phyloP scores from a whole-genome alignment of 2,888 invertebrate species.

The Dryadula phaetusa region DNA sequence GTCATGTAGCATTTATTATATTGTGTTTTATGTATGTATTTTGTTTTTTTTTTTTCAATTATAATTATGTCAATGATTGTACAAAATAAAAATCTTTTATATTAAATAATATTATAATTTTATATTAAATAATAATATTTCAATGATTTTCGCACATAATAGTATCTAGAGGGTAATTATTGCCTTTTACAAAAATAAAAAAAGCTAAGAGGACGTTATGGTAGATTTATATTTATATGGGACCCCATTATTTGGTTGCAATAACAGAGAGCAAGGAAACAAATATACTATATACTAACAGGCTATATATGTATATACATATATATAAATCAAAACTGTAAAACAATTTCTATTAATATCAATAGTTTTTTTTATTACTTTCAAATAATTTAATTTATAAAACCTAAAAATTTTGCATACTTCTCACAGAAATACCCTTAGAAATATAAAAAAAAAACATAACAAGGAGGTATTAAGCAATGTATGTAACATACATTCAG shows the following conservation, averaged over 20 bases:
- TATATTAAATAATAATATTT: constrained; percentile 23
- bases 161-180: constrained; percentile 3
- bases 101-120: constrained; percentile 22
- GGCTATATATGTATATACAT: background rate
- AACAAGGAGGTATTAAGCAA: background rate
- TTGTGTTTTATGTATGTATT: constrained; percentile 30
- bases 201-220: background rate
- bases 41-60: too few species aligned
- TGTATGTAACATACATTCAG: background rate
- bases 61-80: constrained; percentile 24
- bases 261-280: background rate
- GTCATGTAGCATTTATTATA: constrained; percentile 59
- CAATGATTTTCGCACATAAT: constrained; percentile 19
- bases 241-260: constrained; percentile 20
- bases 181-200: constrained; percentile 14
- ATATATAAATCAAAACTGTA: background rate
- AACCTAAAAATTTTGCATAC: background rate
- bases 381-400: background rate
- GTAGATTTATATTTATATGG: constrained; percentile 10
- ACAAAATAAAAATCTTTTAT: constrained; percentile 29
- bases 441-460: background rate
- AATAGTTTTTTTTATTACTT: too few species aligned
- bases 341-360: background rate
- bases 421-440: background rate
- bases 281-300: background rate